Percentiles rank a stretch among this genome's conserved stretches.
Conservation (phyloP, 2,888 invertebrate species). For the Argyresthia goedartella region DNA sequence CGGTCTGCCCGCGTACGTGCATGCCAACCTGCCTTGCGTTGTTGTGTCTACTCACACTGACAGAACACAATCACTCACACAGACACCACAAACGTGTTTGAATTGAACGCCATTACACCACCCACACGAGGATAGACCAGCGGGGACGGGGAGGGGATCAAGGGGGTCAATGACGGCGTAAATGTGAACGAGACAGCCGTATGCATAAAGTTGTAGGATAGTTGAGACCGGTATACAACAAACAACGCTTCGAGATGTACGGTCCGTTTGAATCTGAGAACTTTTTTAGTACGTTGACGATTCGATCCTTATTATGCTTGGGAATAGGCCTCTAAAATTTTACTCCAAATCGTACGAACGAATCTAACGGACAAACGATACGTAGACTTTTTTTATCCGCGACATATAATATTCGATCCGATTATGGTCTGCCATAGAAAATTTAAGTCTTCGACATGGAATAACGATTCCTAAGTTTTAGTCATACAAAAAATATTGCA, state of each 20-base stretch:
- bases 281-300: neutral
- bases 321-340: no score
- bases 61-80: slow-evolving; percentile 8
- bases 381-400: no score
- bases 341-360: no score
- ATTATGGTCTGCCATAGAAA: no score
- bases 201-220: slow-evolving; percentile 8
- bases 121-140: neutral
- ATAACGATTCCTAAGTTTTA: no score
- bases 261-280: neutral
- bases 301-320: no score
- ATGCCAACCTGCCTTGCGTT: slow-evolving; percentile 2
- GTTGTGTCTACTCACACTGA: slow-evolving; percentile 14
- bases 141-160: slow-evolving; percentile 32
- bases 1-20: slow-evolving; percentile 44
- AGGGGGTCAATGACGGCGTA: slow-evolving; percentile 52
- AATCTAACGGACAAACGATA: no score
- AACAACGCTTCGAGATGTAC: neutral
- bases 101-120: slow-evolving; percentile 11
- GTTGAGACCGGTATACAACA: slow-evolving; percentile 29
- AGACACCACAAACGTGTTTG: slow-evolving; percentile 26
- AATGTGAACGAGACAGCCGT: slow-evolving; percentile 24
- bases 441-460: no score
- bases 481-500: no score
- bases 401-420: no score